These are phyloP conservation scores for Callitettix versicolor DNA, from an alignment of 1,140 invertebrate genomes.

Conservation along the genomic window DNA sequence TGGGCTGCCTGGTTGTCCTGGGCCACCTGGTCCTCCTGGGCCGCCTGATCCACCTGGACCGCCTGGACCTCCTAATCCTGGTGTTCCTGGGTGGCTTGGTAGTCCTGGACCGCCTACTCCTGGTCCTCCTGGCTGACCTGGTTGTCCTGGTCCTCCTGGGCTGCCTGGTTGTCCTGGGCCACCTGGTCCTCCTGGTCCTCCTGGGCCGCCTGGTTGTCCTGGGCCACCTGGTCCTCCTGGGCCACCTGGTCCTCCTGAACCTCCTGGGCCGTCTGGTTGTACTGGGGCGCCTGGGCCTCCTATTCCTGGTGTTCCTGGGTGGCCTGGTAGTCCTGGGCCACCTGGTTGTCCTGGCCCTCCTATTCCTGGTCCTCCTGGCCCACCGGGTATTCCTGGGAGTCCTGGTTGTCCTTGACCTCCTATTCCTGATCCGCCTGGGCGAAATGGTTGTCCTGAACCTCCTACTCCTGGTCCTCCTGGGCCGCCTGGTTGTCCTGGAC, in stretches of 20 bases:
- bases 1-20: constrained; percentile 24
- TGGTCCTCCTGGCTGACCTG: constrained; percentile 14
- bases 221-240: constrained; percentile 22
- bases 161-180: constrained; percentile 13
- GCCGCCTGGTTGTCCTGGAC: constrained; percentile 26
- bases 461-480: constrained; percentile 25
- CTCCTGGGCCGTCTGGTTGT: constrained; percentile 19
- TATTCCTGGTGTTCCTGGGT: constrained; percentile 19
- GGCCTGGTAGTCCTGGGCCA: constrained; percentile 22
- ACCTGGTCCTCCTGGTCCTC: constrained; percentile 2
- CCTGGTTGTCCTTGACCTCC: constrained; percentile 25
- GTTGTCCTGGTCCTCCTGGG: constrained; percentile 8
- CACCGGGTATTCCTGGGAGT: constrained; percentile 20
- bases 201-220: constrained; percentile 22
- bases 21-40: constrained; percentile 22
- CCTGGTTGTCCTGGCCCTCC: constrained; percentile 24
- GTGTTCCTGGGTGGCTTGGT: constrained; percentile 18
- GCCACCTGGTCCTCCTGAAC: constrained; percentile 19
- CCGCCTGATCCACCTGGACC: constrained; percentile 24
- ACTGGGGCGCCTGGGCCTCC: constrained; percentile 19
- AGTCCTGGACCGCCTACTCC: constrained; percentile 9
- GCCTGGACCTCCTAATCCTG: constrained; percentile 19
- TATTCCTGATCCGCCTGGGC: background rate
- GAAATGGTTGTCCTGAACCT: constrained; percentile 22
- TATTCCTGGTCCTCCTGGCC: constrained; percentile 18